These are phyloP conservation scores for Podilymbus podiceps DNA, from an alignment of 2,113 vertebrate genomes.

Conservation along the genomic window DNA sequence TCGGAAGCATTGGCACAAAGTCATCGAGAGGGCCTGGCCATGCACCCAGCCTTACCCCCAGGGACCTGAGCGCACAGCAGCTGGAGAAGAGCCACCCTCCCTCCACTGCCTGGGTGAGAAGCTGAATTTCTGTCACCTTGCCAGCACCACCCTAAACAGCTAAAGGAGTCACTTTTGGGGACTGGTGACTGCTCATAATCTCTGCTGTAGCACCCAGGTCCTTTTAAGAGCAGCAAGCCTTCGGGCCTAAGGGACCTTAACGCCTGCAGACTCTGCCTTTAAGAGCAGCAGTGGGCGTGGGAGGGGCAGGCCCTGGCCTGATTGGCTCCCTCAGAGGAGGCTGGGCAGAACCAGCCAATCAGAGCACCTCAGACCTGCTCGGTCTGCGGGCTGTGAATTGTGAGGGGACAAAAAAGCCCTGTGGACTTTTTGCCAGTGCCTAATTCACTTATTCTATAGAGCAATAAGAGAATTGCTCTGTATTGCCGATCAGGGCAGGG, in stretches of 20 bases:
- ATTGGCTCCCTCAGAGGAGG: not conserved
- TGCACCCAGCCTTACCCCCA: not conserved
- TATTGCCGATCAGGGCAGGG: not conserved
- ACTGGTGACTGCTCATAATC: not conserved
- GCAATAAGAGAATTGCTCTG: too few relatives aligned
- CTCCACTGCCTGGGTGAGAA: not conserved
- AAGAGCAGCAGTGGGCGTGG: not conserved
- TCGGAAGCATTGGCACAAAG: not conserved
- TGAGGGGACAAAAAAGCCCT: not conserved
- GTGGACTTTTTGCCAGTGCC: not conserved
- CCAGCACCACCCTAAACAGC: not conserved
- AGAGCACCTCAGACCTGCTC: not conserved
- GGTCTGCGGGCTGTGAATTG: not conserved
- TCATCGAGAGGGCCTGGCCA: not conserved
- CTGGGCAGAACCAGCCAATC: not conserved
- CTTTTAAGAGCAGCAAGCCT: not conserved
- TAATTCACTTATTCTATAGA: not conserved
- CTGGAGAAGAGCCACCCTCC: not conserved
- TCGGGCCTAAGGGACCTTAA: not conserved
- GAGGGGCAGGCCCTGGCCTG: not conserved
- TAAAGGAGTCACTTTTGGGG: not conserved
- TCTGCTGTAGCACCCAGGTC: not conserved
- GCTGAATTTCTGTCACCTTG: not conserved
- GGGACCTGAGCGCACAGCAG: fast-evolving
- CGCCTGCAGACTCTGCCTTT: not conserved